Evolutionary conservation across 2,888 invertebrate species (phyloP).

Genomic region (Synanthedon formicaeformis): DNA sequence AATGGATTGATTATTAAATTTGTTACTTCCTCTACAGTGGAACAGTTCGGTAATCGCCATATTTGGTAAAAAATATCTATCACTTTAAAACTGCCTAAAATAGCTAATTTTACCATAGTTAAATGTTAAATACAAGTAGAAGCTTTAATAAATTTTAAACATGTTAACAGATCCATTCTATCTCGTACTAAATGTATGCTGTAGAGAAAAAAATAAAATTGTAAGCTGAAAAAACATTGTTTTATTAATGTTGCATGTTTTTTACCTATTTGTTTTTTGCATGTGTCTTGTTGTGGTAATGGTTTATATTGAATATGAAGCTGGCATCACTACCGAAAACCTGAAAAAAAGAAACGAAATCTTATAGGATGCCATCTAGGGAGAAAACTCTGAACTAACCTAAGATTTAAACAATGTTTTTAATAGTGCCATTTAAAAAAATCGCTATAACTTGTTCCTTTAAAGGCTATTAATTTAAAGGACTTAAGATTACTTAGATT

Average conservation of each 20-base stretch:
- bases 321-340: too few species aligned
- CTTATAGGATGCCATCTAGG: too few species aligned
- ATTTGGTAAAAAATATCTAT: background rate
- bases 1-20: too few species aligned
- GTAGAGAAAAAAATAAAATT: slow-evolving; percentile 59
- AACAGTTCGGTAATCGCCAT: slow-evolving; percentile 9
- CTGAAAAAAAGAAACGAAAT: too few species aligned
- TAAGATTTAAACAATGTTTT: too few species aligned
- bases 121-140: slow-evolving; percentile 39
- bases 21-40: background rate
- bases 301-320: too few species aligned
- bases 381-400: too few species aligned
- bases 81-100: background rate
- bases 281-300: too few species aligned
- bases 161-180: slow-evolving; percentile 24
- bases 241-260: slow-evolving; percentile 31
- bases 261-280: background rate
- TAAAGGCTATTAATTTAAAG: too few species aligned
- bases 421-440: too few species aligned
- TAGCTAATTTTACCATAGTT: slow-evolving; percentile 15
- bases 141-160: slow-evolving; percentile 42
- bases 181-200: slow-evolving; percentile 42
- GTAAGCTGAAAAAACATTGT: slow-evolving; percentile 27
- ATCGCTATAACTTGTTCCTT: too few species aligned
- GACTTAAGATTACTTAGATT: too few species aligned